phyloP scores from a whole-genome alignment of 2,888 invertebrate genomes.

The Herminia tarsipennalis region DNA sequence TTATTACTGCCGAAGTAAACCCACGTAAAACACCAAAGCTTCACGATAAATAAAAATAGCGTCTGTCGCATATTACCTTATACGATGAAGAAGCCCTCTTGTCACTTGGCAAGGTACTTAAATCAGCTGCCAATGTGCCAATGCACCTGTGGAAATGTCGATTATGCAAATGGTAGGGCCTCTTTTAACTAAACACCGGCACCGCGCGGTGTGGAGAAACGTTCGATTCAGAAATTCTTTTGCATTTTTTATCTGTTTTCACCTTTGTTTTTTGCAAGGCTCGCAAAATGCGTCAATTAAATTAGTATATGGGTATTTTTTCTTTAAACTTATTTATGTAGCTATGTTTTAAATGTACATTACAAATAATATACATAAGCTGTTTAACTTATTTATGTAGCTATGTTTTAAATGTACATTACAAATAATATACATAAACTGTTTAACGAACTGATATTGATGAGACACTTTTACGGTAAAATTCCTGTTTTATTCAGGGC shows the following conservation, averaged over 20 bases:
- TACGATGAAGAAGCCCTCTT: constrained; percentile 69
- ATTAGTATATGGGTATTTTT: constrained; percentile 5
- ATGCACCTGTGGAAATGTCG: constrained; percentile 82
- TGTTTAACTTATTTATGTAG: too few species aligned
- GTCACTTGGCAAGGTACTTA: constrained; percentile 72
- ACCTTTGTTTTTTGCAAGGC: not conserved
- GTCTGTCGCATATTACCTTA: constrained; percentile 71
- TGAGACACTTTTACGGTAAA: too few species aligned
- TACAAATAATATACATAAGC: too few species aligned
- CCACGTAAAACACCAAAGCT: constrained; percentile 47
- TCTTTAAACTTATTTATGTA: too few species aligned
- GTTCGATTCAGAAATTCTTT: constrained; percentile 55
- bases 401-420: too few species aligned
- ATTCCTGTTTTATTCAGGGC: too few species aligned
- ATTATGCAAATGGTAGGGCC: constrained; percentile 77
- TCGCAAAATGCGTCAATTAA: constrained; percentile 32
- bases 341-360: too few species aligned
- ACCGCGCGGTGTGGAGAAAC: constrained; percentile 61
- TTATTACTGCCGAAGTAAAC: constrained; percentile 30
- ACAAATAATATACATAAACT: too few species aligned
- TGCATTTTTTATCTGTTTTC: constrained; percentile 31
- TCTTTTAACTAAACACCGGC: constrained; percentile 75
- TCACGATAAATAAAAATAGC: constrained; percentile 74
- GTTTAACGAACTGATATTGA: too few species aligned
- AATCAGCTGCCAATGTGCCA: constrained; percentile 76